Evolutionary conservation across 1,140 invertebrate genomes (phyloP).

Genomic region (Holcopasites calliopsidis): DNA sequence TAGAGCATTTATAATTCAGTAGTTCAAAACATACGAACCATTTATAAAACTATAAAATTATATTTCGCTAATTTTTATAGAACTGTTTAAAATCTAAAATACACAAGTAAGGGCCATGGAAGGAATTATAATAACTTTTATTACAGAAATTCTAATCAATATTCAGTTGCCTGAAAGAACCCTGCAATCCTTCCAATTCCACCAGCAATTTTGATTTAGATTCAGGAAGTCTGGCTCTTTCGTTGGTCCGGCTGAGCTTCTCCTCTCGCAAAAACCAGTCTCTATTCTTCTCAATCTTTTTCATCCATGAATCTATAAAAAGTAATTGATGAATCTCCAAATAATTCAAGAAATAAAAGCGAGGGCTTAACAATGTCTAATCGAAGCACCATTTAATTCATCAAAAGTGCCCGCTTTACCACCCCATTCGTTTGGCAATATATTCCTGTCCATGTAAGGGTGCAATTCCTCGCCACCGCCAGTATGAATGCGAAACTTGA

Average conservation of each 20-base stretch:
- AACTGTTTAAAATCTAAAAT: too few relatives aligned
- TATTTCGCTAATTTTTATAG: too few relatives aligned
- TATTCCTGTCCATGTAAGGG: constrained; percentile 74
- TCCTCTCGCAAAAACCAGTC: constrained; percentile 78
- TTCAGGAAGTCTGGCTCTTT: constrained; percentile 73
- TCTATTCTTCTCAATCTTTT: constrained; percentile 74
- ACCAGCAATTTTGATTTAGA: constrained; percentile 64
- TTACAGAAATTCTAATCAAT: constrained; percentile 76
- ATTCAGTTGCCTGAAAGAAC: constrained; percentile 78
- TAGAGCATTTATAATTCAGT: too few relatives aligned
- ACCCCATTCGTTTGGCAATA: constrained; percentile 79
- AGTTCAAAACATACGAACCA: too few relatives aligned
- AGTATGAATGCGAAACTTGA: constrained; percentile 69
- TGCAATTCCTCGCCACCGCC: constrained; percentile 71
- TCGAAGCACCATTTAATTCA: constrained; percentile 71
- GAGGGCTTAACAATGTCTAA: neutral
- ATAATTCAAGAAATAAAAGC: neutral
- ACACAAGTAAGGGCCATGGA: too few relatives aligned
- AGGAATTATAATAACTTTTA: too few relatives aligned
- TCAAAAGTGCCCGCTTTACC: constrained; percentile 76
- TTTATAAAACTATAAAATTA: too few relatives aligned
- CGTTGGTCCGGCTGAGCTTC: constrained; percentile 75
- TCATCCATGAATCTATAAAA: constrained; percentile 71
- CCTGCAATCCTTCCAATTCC: constrained; percentile 77
- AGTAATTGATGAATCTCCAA: neutral